These are phyloP conservation scores for Oncorhynchus keta DNA, from an alignment of 2,113 vertebrate genomes.

Conservation along the genomic window DNA sequence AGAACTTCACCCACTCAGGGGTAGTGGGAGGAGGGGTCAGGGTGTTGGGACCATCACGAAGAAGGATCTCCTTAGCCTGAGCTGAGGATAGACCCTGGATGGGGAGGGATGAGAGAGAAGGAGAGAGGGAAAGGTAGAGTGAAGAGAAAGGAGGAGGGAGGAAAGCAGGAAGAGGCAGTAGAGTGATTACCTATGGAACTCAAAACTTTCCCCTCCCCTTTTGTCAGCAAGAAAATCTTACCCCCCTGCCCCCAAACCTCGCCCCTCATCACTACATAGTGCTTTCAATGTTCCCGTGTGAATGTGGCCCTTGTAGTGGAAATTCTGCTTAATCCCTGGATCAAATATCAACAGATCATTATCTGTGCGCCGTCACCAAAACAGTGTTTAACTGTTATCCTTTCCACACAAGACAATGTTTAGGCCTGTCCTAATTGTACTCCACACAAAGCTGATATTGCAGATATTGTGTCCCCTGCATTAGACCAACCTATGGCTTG, in stretches of 20 bases:
- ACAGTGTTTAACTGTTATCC: neutral
- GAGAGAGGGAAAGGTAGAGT: neutral
- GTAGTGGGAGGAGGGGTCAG: constrained; percentile 93
- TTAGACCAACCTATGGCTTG: neutral
- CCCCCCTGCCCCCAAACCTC: no score
- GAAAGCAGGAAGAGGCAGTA: neutral
- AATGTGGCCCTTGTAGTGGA: constrained; percentile 58
- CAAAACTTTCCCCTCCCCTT: neutral
- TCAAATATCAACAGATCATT: constrained; percentile 53
- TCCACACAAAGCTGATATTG: no score
- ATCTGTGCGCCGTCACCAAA: neutral
- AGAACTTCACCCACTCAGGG: constrained; percentile 97
- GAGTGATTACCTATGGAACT: neutral
- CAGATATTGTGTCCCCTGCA: neutral
- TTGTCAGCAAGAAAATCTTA: constrained; percentile 22
- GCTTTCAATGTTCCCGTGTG: constrained; percentile 23
- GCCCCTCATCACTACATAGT: neutral
- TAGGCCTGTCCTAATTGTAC: no score
- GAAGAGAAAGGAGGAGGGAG: constrained; percentile 3
- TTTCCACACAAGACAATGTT: neutral
- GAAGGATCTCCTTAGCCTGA: constrained; percentile 88
- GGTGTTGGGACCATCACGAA: constrained; percentile 90
- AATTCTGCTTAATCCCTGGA: constrained; percentile 35
- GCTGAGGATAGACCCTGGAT: constrained; percentile 81
- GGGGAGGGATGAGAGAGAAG: no score